Evolutionary conservation across 2,113 vertebrate species (phyloP).

Genomic region (Geothlypis trichas): DNA sequence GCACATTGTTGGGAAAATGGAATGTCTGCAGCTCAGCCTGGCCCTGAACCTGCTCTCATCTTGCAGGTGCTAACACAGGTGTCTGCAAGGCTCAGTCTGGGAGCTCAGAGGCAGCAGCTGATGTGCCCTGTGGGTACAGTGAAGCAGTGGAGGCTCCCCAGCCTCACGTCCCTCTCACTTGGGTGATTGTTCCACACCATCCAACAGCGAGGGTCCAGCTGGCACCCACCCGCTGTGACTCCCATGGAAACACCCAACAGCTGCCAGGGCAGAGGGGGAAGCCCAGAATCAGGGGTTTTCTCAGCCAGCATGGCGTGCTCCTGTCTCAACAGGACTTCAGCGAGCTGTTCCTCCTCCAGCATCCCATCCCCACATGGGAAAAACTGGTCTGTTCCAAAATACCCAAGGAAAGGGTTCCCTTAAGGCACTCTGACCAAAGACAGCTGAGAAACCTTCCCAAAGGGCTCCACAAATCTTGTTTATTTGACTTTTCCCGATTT

Average conservation of each 20-base stretch:
- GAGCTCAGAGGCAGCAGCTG: neutral
- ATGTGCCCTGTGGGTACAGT: neutral
- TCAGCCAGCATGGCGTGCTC: rapidly evolving
- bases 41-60: neutral
- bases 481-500: rapidly evolving
- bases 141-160: neutral
- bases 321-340: neutral
- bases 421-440: neutral
- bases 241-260: neutral
- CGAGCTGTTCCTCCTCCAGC: rapidly evolving
- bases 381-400: neutral
- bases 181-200: neutral
- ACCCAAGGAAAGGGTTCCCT: neutral
- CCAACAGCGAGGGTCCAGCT: neutral
- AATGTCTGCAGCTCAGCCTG: neutral
- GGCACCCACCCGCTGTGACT: neutral
- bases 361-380: rapidly evolving
- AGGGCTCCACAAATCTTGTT: rapidly evolving
- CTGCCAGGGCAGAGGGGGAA: neutral
- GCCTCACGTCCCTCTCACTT: neutral
- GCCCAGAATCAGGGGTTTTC: neutral
- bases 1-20: neutral
- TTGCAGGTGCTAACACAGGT: neutral
- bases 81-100: neutral
- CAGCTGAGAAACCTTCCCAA: neutral